Evolutionary conservation across 2,888 invertebrate species (phyloP), one percentile per base, ranked within the genome.

Genomic region (Trypoxylon attenuatum): DNA sequence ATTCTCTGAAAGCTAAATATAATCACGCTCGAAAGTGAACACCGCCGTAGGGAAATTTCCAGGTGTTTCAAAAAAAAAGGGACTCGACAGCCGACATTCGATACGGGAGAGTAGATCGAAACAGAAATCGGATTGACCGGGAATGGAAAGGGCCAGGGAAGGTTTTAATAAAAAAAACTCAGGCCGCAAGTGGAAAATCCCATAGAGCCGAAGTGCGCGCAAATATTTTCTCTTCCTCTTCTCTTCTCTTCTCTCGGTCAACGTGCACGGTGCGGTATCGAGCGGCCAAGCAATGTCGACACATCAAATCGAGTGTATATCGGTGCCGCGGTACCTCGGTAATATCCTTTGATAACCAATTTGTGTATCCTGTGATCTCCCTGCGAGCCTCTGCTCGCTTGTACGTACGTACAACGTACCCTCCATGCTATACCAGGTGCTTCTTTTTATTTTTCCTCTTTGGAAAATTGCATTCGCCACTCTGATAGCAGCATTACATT

Each of bases 301-400:
- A 75, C 80, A 78, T 82, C 80, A 79, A 83, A 83, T 82, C 83
- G 81, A 81, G 81, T 79, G 76, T 81, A 69, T 80, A 81, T 82
- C 78, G 78, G 77, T 77, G 72, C 65, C 62, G 75, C 73, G 61
- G 69, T 75, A 52, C 76, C 8, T 74, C 72, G 77, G 75, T 83
- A 82, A 83, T 84, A 80, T 78, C 79, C 82, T 85, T 84, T 86
- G 84, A 84, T 85, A 82, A 82, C 79, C 84, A 84, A 85, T 85
- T 84, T 83, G 78, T 77, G 76, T 78, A 77, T 77, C 71, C 75
- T 68, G 68, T 62, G 69, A 64, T 71, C 74, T 71, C 74, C 72
- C 71, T 63, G 57, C 69, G n/a, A 13, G 13, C 2, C 33, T 33
- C 33, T 27, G 27, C 1, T 33, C 5, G n/a, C n/a, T n/a, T n/a